Percentiles rank a stretch among this genome's conserved stretches.
These are phyloP conservation scores for Anguilla rostrata DNA, from an alignment of 2,113 vertebrate genomes.

Conservation along the genomic window DNA sequence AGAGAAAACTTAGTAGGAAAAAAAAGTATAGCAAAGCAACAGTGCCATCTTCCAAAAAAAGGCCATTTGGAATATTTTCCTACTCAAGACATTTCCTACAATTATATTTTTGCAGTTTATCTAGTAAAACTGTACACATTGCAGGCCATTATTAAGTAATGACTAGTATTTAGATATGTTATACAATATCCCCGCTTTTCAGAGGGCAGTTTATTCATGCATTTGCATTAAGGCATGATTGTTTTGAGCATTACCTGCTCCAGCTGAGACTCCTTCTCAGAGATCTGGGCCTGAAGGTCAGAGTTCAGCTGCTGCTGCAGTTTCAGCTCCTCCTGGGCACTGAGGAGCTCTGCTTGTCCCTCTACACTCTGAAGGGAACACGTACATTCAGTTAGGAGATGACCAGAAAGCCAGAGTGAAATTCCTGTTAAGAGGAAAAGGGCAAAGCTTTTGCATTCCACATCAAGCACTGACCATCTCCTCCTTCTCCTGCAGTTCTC, in stretches of 20 bases:
- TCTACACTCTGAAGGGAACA: neutral
- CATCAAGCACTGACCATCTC: constrained; percentile 3
- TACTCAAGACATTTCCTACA: no score
- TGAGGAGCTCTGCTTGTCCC: neutral
- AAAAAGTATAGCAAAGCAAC: no score
- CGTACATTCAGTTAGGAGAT: neutral
- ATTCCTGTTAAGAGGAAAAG: neutral
- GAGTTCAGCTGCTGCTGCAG: neutral
- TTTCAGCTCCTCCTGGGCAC: constrained; percentile 12
- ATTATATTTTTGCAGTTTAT: no score
- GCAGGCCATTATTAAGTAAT: neutral
- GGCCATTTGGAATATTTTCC: no score
- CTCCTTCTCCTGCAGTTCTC: constrained; percentile 13
- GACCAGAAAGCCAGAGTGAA: neutral
- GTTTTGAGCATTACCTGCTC: neutral
- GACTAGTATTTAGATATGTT: neutral
- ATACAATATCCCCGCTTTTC: neutral
- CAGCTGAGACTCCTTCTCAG: neutral
- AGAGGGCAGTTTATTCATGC: neutral
- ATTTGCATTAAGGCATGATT: neutral
- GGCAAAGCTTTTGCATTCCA: neutral
- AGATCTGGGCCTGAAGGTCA: neutral
- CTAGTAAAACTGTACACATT: neutral
- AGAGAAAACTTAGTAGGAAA: no score
- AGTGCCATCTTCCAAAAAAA: no score